Conservation (phyloP, 1,140 invertebrate species). For the Anagrus nilaparvatae region DNA sequence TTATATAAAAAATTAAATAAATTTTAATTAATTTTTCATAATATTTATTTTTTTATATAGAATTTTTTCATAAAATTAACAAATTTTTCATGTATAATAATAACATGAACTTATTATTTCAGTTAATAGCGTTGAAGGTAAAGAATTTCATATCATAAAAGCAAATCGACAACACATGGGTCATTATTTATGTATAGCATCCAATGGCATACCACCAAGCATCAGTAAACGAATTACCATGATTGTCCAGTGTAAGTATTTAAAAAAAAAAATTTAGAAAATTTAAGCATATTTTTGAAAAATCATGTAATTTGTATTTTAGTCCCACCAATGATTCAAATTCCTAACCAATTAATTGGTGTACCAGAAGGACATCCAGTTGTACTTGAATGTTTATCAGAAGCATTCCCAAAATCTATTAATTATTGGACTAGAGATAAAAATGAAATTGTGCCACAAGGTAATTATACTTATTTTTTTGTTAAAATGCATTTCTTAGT, state of each 20-base stretch:
- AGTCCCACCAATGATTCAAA: constrained; percentile 79
- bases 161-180: constrained; percentile 85
- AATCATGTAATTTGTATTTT: too few species aligned
- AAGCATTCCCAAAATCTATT: constrained; percentile 78
- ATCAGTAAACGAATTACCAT: constrained; percentile 81
- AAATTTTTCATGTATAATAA: too few species aligned
- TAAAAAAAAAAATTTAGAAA: constrained; percentile 52
- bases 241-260: constrained; percentile 76
- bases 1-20: neutral
- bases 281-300: too few species aligned
- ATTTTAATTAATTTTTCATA: neutral
- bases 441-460: constrained; percentile 69
- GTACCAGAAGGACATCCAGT: constrained; percentile 64
- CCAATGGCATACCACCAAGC: constrained; percentile 74
- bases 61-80: constrained; percentile 13
- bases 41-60: neutral
- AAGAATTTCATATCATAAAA: constrained; percentile 64
- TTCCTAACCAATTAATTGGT: constrained; percentile 74
- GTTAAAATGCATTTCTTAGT: too few species aligned
- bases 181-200: constrained; percentile 78
- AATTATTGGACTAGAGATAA: constrained; percentile 76
- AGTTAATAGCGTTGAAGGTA: constrained; percentile 57
- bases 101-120: constrained; percentile 20
- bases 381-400: constrained; percentile 71
- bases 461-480: constrained; percentile 51